Conservation (phyloP, 1,140 invertebrate genomes). For the Psix sp. region DNA sequence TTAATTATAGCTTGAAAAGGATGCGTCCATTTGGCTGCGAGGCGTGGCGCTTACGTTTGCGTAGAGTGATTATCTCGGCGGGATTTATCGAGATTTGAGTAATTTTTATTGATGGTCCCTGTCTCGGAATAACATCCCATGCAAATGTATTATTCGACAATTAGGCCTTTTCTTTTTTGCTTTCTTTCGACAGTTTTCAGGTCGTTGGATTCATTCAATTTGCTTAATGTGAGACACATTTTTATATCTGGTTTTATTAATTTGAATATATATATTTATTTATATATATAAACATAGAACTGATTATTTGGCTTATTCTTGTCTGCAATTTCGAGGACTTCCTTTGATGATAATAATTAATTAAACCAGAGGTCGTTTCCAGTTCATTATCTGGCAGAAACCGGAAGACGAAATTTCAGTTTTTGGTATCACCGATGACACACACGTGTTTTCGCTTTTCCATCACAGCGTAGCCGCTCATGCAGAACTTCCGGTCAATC, state of each 20-base stretch:
- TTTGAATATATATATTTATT: too few species aligned
- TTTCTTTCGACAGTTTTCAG: not conserved
- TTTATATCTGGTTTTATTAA: too few species aligned
- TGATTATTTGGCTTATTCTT: too few species aligned
- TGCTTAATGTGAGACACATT: too few species aligned
- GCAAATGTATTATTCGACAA: not conserved
- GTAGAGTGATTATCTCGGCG: conserved; percentile 23
- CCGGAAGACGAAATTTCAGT: conserved; percentile 36
- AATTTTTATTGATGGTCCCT: conserved; percentile 38
- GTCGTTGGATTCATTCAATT: too few species aligned
- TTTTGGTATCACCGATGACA: conserved; percentile 29
- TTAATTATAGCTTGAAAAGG: conserved; percentile 55
- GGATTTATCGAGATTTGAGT: conserved; percentile 39
- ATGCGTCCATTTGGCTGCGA: conserved; percentile 50
- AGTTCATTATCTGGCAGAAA: conserved; percentile 7
- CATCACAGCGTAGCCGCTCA: conserved; percentile 2
- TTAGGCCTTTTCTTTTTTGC: conserved; percentile 1
- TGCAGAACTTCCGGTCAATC: conserved; percentile 30
- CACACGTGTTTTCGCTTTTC: conserved; percentile 14
- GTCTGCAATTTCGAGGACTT: not conserved
- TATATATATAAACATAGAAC: too few species aligned
- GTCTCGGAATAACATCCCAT: too few species aligned
- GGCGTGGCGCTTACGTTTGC: conserved; percentile 63
- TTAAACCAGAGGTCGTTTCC: conserved; percentile 3
- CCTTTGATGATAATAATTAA: not conserved